Percentiles rank a stretch among this genome's conserved stretches.
These are phyloP conservation scores for Pseudochromis fuscus DNA, from an alignment of 2,797 vertebrate species.

Conservation along the genomic window DNA sequence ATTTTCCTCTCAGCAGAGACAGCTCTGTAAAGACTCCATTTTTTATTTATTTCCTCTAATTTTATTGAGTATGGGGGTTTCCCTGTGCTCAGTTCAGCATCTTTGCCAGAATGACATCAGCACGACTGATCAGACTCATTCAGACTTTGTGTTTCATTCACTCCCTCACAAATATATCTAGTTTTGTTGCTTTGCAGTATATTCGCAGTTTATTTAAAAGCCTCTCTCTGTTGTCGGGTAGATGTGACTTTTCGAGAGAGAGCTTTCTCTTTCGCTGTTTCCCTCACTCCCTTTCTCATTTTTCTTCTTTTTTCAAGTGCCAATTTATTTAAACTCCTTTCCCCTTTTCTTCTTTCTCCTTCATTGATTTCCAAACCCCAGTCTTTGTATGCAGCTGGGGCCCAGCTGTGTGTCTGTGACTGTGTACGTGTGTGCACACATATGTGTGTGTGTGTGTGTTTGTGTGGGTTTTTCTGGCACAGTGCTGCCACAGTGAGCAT, in stretches of 20 bases:
- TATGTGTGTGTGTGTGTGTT: conserved; percentile 58
- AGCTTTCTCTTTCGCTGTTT: conserved; percentile 65
- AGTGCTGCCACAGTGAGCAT: conserved; percentile 84
- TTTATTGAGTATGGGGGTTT: too few species aligned
- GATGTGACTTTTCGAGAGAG: conserved; percentile 68
- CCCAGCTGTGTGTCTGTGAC: conserved; percentile 88
- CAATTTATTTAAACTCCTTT: conserved; percentile 89
- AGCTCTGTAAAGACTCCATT: background rate
- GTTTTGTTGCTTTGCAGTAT: conserved; percentile 41
- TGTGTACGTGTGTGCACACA: conserved; percentile 68
- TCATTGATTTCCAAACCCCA: conserved; percentile 91
- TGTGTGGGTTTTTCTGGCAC: conserved; percentile 84
- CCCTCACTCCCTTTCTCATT: conserved; percentile 74
- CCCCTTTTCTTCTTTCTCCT: conserved; percentile 89
- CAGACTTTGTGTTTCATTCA: conserved; percentile 35
- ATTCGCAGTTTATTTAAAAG: conserved; percentile 62
- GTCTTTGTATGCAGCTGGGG: conserved; percentile 89
- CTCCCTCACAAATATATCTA: conserved; percentile 54
- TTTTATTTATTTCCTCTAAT: too few species aligned
- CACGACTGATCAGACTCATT: conserved; percentile 37
- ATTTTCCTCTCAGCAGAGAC: background rate
- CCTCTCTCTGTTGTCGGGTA: conserved; percentile 63
- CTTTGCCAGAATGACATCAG: conserved; percentile 41
- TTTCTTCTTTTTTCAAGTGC: conserved; percentile 87
- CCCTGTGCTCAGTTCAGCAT: conserved; percentile 32